A percentile compares a stretch with the other conserved stretches of the same genome.
Conservation (phyloP, 2,113 vertebrate genomes). For the Zosterops pallidus region DNA sequence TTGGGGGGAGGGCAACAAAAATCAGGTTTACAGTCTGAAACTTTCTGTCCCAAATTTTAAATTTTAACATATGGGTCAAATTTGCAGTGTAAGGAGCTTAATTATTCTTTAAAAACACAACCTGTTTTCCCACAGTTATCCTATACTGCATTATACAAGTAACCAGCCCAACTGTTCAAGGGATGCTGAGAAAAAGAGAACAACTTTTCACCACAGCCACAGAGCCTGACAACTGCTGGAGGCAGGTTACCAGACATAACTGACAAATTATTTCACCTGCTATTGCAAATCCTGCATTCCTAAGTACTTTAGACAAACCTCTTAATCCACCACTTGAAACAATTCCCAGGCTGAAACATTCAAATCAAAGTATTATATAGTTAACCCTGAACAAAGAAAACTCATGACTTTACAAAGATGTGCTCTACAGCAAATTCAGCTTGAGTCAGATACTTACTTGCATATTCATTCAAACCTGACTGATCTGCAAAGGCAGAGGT, state of each 20-base stretch:
- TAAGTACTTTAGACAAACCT: slow-evolving; percentile 28
- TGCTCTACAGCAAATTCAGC: neutral
- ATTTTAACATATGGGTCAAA: neutral
- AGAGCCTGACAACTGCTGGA: neutral
- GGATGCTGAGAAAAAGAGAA: neutral
- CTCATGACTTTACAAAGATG: neutral
- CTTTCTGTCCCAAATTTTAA: neutral
- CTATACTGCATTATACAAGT: neutral
- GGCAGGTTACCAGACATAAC: slow-evolving; percentile 19
- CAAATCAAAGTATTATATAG: neutral
- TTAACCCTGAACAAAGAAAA: slow-evolving; percentile 17
- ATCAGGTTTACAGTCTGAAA: neutral
- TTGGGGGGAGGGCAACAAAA: neutral
- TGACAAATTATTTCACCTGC: slow-evolving; percentile 41
- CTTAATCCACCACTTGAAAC: slow-evolving; percentile 44
- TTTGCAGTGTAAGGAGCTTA: neutral
- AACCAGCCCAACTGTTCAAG: neutral
- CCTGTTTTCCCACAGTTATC: neutral
- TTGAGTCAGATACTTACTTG: neutral
- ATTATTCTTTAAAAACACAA: neutral
- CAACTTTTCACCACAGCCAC: neutral
- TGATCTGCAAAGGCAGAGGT: neutral
- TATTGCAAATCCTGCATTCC: slow-evolving; percentile 32
- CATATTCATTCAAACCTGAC: neutral
- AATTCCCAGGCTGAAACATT: slow-evolving; percentile 35